A percentile compares a stretch with the other conserved stretches of the same genome.
Conservation (phyloP, 2,113 vertebrate genomes). For the Silurus glanis region DNA sequence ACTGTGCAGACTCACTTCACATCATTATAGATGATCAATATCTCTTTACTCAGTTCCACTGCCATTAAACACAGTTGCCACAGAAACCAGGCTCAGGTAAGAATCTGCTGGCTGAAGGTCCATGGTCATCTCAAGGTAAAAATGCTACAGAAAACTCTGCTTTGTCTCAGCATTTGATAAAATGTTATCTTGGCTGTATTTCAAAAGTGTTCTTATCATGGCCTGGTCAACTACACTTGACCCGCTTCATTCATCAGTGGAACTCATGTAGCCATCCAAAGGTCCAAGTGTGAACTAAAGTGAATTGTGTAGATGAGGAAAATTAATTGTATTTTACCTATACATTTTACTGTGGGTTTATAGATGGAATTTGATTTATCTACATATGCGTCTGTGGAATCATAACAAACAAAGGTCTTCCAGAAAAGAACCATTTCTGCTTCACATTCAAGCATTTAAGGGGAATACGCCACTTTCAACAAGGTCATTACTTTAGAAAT, state of each 20-base stretch:
- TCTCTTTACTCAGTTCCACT: slow-evolving; percentile 77
- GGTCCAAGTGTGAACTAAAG: not conserved
- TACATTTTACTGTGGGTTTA: too few relatives aligned
- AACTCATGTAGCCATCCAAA: not conserved
- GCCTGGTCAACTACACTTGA: not conserved
- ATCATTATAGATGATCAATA: slow-evolving; percentile 92
- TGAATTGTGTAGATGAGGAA: not conserved
- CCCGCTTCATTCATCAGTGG: not conserved
- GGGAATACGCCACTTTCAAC: not conserved
- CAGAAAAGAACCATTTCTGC: too few relatives aligned
- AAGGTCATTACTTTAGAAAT: not conserved
- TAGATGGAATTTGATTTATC: not conserved
- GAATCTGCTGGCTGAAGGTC: slow-evolving; percentile 68
- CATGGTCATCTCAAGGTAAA: slow-evolving; percentile 37
- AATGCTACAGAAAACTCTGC: not conserved
- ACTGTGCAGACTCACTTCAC: slow-evolving; percentile 78
- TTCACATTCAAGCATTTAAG: not conserved
- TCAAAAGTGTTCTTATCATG: not conserved
- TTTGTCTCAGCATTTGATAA: not conserved
- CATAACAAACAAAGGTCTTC: not conserved
- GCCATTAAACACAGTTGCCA: slow-evolving; percentile 80
- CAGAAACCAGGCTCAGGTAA: slow-evolving; percentile 78
- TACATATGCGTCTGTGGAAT: not conserved
- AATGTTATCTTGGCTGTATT: too few relatives aligned
- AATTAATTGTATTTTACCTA: not conserved